Conservation (phyloP, 2,888 invertebrate species). For the Elmis aenea region DNA sequence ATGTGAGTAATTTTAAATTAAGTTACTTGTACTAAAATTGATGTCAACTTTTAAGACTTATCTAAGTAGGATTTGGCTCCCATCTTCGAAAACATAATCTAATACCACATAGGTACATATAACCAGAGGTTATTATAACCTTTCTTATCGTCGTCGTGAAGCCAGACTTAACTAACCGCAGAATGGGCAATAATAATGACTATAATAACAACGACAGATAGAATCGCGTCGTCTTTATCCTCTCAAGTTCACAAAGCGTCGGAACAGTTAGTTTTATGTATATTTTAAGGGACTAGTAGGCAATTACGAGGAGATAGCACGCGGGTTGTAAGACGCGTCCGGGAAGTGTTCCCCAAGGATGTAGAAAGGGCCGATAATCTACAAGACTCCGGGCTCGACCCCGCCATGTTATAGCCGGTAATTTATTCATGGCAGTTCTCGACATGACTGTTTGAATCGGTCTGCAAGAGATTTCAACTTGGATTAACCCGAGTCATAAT, state of each 20-base stretch:
- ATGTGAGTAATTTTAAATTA: too few species aligned
- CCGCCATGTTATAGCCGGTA: conserved; percentile 37
- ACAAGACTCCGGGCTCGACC: conserved; percentile 38
- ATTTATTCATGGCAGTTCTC: conserved; percentile 46
- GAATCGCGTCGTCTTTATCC: conserved; percentile 31
- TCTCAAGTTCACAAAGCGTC: conserved; percentile 35
- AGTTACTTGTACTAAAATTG: too few species aligned
- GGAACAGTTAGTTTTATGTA: conserved; percentile 38
- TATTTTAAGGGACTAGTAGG: conserved; percentile 35
- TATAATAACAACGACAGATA: conserved; percentile 28
- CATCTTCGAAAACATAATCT: too few species aligned
- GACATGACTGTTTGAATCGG: conserved; percentile 44
- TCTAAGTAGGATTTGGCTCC: too few species aligned
- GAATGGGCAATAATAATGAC: conserved; percentile 26
- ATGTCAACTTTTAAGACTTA: too few species aligned
- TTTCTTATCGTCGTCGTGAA: conserved; percentile 14
- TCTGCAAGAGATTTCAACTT: conserved; percentile 44
- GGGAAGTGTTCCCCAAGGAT: conserved; percentile 43
- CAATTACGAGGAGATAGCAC: conserved; percentile 32
- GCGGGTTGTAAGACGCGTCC: conserved; percentile 40
- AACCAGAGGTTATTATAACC: too few species aligned
- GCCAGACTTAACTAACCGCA: conserved; percentile 19
- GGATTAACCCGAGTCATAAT: conserved; percentile 45
- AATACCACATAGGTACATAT: too few species aligned
- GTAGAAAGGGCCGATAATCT: conserved; percentile 38